A percentile compares a stretch with the other conserved stretches of the same genome.
phyloP scores from a whole-genome alignment of 2,797 vertebrate genomes.

The Fistularia tabacaria region DNA sequence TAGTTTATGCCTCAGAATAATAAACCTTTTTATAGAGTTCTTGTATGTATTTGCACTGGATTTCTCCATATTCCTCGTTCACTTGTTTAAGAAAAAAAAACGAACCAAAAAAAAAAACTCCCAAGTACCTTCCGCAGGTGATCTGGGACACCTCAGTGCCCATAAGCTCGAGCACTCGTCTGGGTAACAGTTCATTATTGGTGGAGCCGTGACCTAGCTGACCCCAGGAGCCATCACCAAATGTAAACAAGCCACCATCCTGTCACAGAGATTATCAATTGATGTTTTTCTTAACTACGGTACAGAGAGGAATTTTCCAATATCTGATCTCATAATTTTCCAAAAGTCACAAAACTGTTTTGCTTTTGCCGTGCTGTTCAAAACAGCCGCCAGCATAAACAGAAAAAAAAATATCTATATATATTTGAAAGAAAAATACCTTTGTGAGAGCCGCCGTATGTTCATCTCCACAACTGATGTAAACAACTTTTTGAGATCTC shows the following conservation, averaged over 20 bases:
- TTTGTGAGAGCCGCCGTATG: conserved; percentile 96
- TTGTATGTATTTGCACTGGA: no score
- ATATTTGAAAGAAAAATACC: conserved; percentile 62
- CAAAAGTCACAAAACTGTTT: no score
- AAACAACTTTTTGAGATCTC: conserved; percentile 92
- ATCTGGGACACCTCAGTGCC: conserved; percentile 92
- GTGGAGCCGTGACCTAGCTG: conserved; percentile 88
- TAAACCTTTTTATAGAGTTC: no score
- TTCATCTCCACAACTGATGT: conserved; percentile 94
- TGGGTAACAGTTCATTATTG: conserved; percentile 85
- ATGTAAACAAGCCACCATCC: conserved; percentile 91
- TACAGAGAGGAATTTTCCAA: neutral
- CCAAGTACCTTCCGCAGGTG: conserved; percentile 82
- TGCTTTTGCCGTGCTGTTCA: no score
- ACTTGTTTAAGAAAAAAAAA: neutral
- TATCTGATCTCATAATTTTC: neutral
- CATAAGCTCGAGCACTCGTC: conserved; percentile 89
- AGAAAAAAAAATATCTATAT: neutral
- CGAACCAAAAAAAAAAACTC: neutral
- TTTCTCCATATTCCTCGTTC: no score
- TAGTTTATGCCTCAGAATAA: no score
- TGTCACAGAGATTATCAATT: conserved; percentile 39
- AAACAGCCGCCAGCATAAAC: neutral
- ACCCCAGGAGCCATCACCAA: conserved; percentile 84
- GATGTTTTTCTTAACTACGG: neutral